Evolutionary conservation across 2,113 vertebrate species (phyloP).

Genomic region (Malurus cyaneus): DNA sequence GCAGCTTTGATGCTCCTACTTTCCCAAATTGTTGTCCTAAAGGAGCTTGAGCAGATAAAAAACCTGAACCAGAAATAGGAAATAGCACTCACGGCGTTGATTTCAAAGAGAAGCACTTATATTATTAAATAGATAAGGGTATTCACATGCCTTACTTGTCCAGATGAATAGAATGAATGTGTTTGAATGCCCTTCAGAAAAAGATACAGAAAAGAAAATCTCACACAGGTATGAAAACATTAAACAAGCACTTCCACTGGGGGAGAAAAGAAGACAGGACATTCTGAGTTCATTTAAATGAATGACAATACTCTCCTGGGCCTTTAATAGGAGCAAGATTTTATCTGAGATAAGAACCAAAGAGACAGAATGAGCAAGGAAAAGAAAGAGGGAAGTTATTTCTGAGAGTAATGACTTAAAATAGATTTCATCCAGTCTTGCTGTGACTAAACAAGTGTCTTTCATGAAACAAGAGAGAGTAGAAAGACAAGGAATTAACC

Average conservation of each 20-base stretch:
- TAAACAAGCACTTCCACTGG: background rate
- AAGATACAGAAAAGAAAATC: background rate
- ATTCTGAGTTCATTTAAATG: background rate
- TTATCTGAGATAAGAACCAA: background rate
- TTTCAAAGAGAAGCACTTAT: background rate
- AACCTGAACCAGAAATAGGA: background rate
- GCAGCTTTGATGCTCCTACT: background rate
- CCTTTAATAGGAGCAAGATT: background rate
- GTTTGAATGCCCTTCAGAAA: background rate
- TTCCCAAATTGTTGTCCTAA: background rate
- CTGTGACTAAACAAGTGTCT: background rate
- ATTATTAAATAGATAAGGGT: background rate
- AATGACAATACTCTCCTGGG: background rate
- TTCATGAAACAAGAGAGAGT: background rate
- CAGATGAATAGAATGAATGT: background rate
- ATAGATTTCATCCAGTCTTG: background rate
- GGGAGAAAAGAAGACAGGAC: background rate
- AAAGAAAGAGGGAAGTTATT: background rate
- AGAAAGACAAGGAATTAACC: background rate
- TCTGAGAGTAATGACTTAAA: background rate
- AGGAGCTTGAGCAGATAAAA: background rate
- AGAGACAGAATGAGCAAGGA: background rate
- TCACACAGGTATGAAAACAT: constrained; percentile 1
- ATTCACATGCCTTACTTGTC: background rate
- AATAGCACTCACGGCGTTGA: background rate